Percentiles rank a stretch among this genome's conserved stretches.
Conservation (phyloP, 1,140 invertebrate species). For the Drosophila tristis region DNA sequence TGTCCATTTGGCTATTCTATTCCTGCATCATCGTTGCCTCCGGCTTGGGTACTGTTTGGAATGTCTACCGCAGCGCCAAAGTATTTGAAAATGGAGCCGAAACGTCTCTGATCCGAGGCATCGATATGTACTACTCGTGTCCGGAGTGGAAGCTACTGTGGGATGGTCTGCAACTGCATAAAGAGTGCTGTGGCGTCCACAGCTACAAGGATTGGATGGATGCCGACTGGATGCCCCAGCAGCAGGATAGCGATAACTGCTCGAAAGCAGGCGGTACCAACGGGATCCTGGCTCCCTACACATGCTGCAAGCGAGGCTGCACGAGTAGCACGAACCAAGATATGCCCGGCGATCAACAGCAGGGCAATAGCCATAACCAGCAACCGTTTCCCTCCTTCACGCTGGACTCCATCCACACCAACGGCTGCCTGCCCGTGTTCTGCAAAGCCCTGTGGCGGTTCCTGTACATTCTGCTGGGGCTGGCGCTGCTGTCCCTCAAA, state of each 20-base stretch:
- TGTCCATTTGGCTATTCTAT: slow-evolving; percentile 72
- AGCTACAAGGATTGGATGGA: slow-evolving; percentile 78
- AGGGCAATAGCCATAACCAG: not conserved
- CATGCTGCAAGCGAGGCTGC: slow-evolving; percentile 60
- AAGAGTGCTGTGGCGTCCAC: slow-evolving; percentile 75
- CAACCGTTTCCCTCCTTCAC: slow-evolving; percentile 44
- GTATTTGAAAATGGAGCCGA: slow-evolving; percentile 57
- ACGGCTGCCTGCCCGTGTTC: slow-evolving; percentile 62
- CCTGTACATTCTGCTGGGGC: slow-evolving; percentile 55
- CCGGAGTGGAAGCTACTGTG: slow-evolving; percentile 80
- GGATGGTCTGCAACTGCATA: slow-evolving; percentile 69
- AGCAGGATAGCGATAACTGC: slow-evolving; percentile 8
- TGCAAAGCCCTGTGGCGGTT: slow-evolving; percentile 37
- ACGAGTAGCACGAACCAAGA: slow-evolving; percentile 33
- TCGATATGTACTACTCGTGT: slow-evolving; percentile 74
- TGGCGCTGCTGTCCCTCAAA: slow-evolving; percentile 54
- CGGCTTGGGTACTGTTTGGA: slow-evolving; percentile 62
- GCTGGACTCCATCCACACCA: slow-evolving; percentile 56
- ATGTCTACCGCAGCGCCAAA: slow-evolving; percentile 44
- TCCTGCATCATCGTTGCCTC: slow-evolving; percentile 65
- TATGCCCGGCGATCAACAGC: slow-evolving; percentile 11
- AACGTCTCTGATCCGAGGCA: slow-evolving; percentile 60
- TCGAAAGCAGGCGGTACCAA: not conserved
- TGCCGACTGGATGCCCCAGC: slow-evolving; percentile 70
- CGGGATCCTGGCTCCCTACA: slow-evolving; percentile 58